Conservation (phyloP, 1,140 invertebrate species). For the Hycleus phaleratus region DNA sequence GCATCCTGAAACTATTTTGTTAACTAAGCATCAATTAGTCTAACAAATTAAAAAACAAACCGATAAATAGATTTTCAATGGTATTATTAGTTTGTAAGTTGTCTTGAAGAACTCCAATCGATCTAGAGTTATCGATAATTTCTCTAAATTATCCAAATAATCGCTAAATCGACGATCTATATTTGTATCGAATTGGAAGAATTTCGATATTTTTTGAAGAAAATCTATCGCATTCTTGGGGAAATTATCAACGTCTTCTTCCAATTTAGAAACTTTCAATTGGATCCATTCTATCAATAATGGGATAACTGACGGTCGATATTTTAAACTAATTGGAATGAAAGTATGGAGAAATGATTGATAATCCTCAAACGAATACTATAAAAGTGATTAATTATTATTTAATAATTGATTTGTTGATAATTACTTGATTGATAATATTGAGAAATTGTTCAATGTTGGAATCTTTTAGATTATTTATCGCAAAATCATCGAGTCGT, state of each 20-base stretch:
- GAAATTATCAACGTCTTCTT: slow-evolving; percentile 20
- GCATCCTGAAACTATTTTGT: slow-evolving; percentile 6
- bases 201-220: slow-evolving; percentile 15
- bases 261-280: slow-evolving; percentile 20
- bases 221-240: slow-evolving; percentile 28
- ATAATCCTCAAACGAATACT: slow-evolving; percentile 10
- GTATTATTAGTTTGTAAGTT: background rate
- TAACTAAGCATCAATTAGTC: too few relatives aligned
- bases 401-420: background rate
- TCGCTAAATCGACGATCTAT: background rate
- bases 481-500: slow-evolving; percentile 11
- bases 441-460: slow-evolving; percentile 19
- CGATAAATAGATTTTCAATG: too few relatives aligned
- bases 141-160: background rate
- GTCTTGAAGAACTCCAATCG: slow-evolving; percentile 18
- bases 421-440: slow-evolving; percentile 24
- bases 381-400: background rate
- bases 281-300: slow-evolving; percentile 26
- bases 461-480: slow-evolving; percentile 11
- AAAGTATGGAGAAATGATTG: slow-evolving; percentile 27
- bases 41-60: too few relatives aligned
- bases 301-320: slow-evolving; percentile 15
- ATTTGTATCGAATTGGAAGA: slow-evolving; percentile 17
- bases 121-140: slow-evolving; percentile 12
- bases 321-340: slow-evolving; percentile 24